Conservation (phyloP, 2,113 vertebrate genomes). For the Verasper variegatus region DNA sequence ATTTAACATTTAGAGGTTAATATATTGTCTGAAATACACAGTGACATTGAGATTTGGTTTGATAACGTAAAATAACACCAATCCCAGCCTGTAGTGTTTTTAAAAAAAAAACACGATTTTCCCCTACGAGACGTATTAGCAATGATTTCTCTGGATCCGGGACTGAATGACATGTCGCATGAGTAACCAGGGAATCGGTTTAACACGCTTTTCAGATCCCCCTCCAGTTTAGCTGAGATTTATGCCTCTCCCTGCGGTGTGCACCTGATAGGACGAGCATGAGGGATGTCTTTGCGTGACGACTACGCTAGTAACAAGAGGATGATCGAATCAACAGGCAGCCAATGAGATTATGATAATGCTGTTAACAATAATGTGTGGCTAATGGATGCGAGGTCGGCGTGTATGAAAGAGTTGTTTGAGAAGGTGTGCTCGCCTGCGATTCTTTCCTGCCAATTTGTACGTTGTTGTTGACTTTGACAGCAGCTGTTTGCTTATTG, state of each 20-base stretch:
- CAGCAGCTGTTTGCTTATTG: not conserved
- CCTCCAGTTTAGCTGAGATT: constrained; percentile 70
- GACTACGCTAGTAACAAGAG: constrained; percentile 79
- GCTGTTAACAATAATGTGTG: constrained; percentile 82
- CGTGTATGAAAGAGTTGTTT: constrained; percentile 68
- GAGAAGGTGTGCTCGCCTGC: constrained; percentile 58
- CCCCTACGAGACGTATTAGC: not conserved
- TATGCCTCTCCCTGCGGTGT: constrained; percentile 57
- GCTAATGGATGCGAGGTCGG: constrained; percentile 76
- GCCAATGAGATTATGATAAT: constrained; percentile 82
- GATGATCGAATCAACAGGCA: constrained; percentile 78
- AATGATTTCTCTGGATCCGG: constrained; percentile 10
- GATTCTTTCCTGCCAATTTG: constrained; percentile 42
- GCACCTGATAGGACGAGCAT: constrained; percentile 68
- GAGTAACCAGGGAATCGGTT: constrained; percentile 48
- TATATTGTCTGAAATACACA: not conserved
- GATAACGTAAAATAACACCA: not conserved
- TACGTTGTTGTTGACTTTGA: constrained; percentile 10
- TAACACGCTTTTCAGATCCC: constrained; percentile 53
- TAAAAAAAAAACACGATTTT: not conserved
- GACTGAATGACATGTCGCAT: constrained; percentile 33
- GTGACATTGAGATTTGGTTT: not conserved
- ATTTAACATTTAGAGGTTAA: not conserved
- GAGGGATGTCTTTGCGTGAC: constrained; percentile 77
- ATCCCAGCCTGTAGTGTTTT: not conserved